Conservation (phyloP, 1,140 invertebrate species). For the Drosophila lini region DNA sequence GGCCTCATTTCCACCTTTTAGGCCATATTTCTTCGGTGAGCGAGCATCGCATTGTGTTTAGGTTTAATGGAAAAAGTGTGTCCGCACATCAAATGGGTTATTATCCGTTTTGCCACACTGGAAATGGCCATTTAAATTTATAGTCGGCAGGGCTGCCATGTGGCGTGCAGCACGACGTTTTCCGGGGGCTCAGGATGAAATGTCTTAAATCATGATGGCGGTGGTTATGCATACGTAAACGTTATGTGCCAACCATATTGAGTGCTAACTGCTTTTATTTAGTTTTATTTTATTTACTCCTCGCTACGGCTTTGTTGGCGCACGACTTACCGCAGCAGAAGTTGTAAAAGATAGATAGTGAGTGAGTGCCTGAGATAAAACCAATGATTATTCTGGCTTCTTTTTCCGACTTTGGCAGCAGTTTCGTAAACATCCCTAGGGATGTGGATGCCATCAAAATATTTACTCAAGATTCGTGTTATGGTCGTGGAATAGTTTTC, state of each 20-base stretch:
- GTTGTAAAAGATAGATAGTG: conserved; percentile 21
- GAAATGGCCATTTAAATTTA: conserved; percentile 53
- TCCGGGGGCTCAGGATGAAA: conserved; percentile 17
- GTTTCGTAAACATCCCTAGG: conserved; percentile 18
- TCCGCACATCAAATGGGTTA: conserved; percentile 46
- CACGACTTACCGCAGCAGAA: conserved; percentile 6
- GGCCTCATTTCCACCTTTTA: conserved; percentile 11
- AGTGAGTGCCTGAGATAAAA: conserved; percentile 23
- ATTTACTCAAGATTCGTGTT: conserved; percentile 15
- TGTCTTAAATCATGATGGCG: conserved; percentile 22
- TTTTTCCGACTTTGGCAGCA: conserved; percentile 11
- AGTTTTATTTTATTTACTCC: conserved; percentile 29
- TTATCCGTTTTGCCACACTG: conserved; percentile 48
- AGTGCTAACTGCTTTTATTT: conserved; percentile 29
- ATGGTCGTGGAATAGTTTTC: conserved; percentile 12
- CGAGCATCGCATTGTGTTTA: conserved; percentile 46
- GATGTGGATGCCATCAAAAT: conserved; percentile 11
- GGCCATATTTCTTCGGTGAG: conserved; percentile 42
- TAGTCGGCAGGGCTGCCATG: conserved; percentile 16
- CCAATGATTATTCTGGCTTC: conserved; percentile 16
- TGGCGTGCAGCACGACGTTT: conserved; percentile 36
- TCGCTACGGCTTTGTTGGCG: conserved; percentile 3
- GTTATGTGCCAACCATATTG: conserved; percentile 14
- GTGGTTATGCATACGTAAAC: conserved; percentile 21
- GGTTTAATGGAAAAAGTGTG: conserved; percentile 50